phyloP scores from a whole-genome alignment of 2,888 invertebrate genomes.

The Eilema depressum region DNA sequence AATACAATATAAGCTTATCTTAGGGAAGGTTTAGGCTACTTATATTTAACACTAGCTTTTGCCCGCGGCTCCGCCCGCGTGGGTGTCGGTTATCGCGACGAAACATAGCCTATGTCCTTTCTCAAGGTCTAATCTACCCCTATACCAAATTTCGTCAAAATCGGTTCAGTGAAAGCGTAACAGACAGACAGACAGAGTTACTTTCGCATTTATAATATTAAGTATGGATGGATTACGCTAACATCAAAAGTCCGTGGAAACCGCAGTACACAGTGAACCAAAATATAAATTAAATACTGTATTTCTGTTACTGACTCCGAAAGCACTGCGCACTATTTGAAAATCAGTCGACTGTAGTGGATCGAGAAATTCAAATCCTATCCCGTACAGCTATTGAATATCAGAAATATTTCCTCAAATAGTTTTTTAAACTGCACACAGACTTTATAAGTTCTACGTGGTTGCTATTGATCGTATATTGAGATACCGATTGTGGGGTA shows the following conservation, averaged over 20 bases:
- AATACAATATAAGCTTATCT: no score
- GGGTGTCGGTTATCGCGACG: no score
- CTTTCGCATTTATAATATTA: no score
- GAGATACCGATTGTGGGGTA: background rate
- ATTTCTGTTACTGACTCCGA: background rate
- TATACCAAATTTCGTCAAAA: no score
- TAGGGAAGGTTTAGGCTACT: no score
- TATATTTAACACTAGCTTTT: no score
- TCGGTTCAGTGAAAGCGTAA: no score
- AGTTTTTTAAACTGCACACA: slow-evolving; percentile 17
- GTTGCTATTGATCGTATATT: slow-evolving; percentile 2
- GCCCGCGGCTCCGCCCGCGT: no score
- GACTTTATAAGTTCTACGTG: slow-evolving; percentile 13
- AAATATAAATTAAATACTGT: background rate
- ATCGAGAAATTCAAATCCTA: slow-evolving; percentile 21
- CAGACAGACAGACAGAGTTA: no score
- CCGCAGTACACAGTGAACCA: background rate
- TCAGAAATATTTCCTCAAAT: slow-evolving; percentile 23
- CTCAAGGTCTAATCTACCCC: no score
- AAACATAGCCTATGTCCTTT: no score
- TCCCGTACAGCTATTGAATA: slow-evolving; percentile 17
- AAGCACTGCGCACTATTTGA: slow-evolving; percentile 14
- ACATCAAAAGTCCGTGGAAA: background rate
- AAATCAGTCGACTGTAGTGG: slow-evolving; percentile 18
- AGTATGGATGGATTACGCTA: no score